phyloP scores from a whole-genome alignment of 2,797 vertebrate species.

The Choloepus didactylus region DNA sequence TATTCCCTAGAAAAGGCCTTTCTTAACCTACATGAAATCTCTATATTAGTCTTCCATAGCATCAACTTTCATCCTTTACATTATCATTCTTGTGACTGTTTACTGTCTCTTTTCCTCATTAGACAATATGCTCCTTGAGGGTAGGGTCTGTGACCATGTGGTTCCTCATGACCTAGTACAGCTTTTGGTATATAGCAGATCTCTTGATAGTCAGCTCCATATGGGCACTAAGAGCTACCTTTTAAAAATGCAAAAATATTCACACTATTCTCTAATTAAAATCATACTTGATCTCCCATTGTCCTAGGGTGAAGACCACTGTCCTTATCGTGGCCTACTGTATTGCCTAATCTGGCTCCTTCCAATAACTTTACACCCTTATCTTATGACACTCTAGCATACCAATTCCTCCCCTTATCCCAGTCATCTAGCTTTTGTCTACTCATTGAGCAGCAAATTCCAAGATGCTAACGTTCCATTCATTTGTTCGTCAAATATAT shows the following conservation, averaged over 20 bases:
- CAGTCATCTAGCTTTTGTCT: not conserved
- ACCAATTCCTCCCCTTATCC: not conserved
- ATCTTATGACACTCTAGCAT: too few relatives aligned
- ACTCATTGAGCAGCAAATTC: not conserved
- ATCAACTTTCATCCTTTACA: not conserved
- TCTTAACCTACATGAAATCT: not conserved
- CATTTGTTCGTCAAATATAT: not conserved
- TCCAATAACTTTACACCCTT: not conserved
- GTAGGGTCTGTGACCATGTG: not conserved
- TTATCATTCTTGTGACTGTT: not conserved
- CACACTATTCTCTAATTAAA: not conserved
- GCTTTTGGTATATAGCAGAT: not conserved
- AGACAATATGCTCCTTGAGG: not conserved
- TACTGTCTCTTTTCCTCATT: not conserved
- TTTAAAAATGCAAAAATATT: not conserved
- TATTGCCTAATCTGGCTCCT: not conserved
- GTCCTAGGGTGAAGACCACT: not conserved
- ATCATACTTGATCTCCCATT: not conserved
- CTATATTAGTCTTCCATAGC: not conserved
- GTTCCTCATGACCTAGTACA: not conserved
- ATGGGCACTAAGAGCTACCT: not conserved
- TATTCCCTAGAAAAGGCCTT: not conserved
- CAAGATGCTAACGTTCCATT: not conserved
- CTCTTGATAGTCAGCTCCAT: not conserved
- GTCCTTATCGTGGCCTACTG: not conserved